Percentiles rank a stretch among this genome's conserved stretches.
Evolutionary conservation across 2,888 invertebrate species (phyloP).

Genomic region (Diploptera punctata): DNA sequence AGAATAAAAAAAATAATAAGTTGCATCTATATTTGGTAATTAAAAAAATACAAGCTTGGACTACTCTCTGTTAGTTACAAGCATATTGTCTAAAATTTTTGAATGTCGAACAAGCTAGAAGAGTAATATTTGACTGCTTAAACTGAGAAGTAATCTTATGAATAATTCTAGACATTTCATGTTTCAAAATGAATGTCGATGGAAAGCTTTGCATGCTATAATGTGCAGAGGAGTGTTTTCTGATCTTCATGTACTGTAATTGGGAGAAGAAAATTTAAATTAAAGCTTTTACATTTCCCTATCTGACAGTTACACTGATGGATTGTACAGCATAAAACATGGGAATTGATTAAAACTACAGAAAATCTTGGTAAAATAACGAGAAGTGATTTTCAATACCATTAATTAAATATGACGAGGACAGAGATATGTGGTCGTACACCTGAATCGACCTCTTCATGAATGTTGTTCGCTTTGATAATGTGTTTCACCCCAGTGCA

Average conservation of each 20-base stretch:
- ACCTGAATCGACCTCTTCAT: too few relatives aligned
- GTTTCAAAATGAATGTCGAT: slow-evolving; percentile 6
- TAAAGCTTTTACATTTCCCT: neutral
- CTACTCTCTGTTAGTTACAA: neutral
- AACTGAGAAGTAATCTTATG: neutral
- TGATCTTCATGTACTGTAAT: neutral
- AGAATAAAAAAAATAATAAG: slow-evolving; percentile 14
- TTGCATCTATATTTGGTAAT: slow-evolving; percentile 1
- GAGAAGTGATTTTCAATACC: too few relatives aligned
- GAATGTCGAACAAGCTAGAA: neutral
- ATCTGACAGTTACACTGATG: neutral
- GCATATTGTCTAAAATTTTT: neutral
- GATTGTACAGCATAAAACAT: neutral
- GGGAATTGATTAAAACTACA: neutral
- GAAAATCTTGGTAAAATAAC: neutral
- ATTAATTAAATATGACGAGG: too few relatives aligned
- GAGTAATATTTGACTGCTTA: too few relatives aligned
- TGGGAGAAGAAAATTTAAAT: neutral
- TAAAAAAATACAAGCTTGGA: slow-evolving; percentile 6
- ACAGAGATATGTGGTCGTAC: neutral
- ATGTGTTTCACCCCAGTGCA: neutral
- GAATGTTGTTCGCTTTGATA: too few relatives aligned
- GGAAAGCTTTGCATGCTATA: neutral
- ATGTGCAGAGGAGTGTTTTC: slow-evolving; percentile 10
- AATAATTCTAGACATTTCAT: slow-evolving; percentile 19